Evolutionary conservation across 92 coral and sea anemone genomes (phyloP), one percentile per base, ranked within the genome.

Genomic region (Montipora capitata): DNA sequence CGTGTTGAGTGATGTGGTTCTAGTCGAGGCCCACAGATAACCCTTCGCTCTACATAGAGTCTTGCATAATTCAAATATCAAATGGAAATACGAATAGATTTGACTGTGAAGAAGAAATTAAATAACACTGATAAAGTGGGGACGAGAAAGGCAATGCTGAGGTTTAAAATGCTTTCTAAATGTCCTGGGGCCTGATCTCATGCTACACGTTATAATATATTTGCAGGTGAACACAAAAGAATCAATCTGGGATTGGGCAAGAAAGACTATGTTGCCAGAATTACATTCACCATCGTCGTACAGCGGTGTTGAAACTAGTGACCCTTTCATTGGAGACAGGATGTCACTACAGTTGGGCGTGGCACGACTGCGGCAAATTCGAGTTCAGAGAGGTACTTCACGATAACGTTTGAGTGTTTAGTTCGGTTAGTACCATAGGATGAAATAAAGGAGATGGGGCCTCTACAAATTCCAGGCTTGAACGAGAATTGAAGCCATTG

Each of bases 191-290:
- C 4, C 27, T 40, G 7, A 0, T 44, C 45, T 48, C 43, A 39
- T 40, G 7, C 11, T 14, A 69, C 11, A 44, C 13, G 10, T 72
- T 20, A 27, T 27, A 40, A 61, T 89, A 3, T 70, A 14, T 82
- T 17, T 48, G 27, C 79, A 93, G 96, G 84, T 93, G 57, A 78
- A n/a, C 71, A 59, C 40, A 52, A 82, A 63, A 13, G 44, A 79
- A 13, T 72, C 85, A 5, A 66, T 88, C 75, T 93, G 96, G 96
- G 74, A 82, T 52, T 93, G 96, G 94, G 78, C 83, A 15, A 83
- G 80, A 73, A 80, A 79, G 41, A 91, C 94, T 51, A 64, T 94
- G 88, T 49, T 94, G 45, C 94, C 94, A 16, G 94, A 92, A 40
- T 12, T 94, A 57, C 79, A 66, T 41, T 92, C 88, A 9, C 78